Base-by-base conservation (phyloP, 1,140 invertebrate species). In the Eupeodes corollae region DNA sequence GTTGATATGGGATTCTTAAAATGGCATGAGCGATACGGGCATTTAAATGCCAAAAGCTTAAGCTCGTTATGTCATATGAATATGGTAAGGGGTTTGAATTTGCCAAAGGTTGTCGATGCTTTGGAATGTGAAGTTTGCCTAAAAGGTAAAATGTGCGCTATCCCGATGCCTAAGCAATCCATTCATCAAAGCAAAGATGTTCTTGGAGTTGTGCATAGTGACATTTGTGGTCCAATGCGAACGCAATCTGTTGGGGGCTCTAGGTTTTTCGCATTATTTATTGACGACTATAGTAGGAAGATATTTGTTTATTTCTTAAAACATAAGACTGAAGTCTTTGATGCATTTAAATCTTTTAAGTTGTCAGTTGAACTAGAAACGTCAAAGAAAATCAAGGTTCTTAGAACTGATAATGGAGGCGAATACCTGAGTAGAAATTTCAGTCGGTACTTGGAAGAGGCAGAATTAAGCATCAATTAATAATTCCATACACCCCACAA, bases 251-350 rank as follows among this genome's bases (percentile, higher is more conserved):
- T 58, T 46, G 55, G 55, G 18, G 52, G 50, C 18, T 37, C 55
- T 15, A 50, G 52, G 11, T 69, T 69, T 51, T 69, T 69, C 51
- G 34, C 70, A 8, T 37, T 61, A 6, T 53, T 58, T 2, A 60
- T 59, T 47, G 61, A 67, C 46, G 59, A 67, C 42, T 51, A 49
- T 26, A 56, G 42, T 35, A 52, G 19, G 15, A 44, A 31, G 38
- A 35, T 48, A 70, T 47, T 60, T 46, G 53, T 69, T 16, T 70
- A 59, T 50, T 64, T 70, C 43, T 12, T 63, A 12, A 58, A 61
- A 41, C 16, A 33, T 12, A 61, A 63, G 46, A 43, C 42, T 40
- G 53, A 58, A 43, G 43, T 5, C 6, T 42, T 48, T 8, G 13
- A 41, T 5, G 34, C 15, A 42, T 60, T 58, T 49, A 44, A 44